Evolutionary conservation across 2,113 vertebrate genomes (phyloP).

Genomic region (Gallinago media): DNA sequence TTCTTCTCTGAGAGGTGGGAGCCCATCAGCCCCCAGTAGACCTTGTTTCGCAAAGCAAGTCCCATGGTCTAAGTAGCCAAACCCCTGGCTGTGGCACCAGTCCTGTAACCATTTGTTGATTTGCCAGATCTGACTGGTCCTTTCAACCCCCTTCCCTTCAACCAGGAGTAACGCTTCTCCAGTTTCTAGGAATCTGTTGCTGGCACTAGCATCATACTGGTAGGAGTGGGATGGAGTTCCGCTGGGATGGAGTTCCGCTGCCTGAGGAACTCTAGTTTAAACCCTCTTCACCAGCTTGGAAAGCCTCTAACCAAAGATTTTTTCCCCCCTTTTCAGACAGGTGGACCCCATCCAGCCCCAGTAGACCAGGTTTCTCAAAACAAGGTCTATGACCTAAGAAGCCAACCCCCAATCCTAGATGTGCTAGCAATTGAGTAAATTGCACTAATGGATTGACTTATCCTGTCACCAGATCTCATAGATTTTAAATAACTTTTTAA

Average conservation of each 20-base stretch:
- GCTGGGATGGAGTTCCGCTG: background rate
- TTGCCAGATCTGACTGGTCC: background rate
- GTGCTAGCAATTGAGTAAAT: background rate
- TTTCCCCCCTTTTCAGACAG: background rate
- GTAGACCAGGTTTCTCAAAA: background rate
- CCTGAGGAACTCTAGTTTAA: background rate
- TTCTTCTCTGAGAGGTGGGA: background rate
- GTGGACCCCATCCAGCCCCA: background rate
- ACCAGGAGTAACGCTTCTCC: background rate
- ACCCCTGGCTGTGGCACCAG: background rate
- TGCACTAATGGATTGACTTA: background rate
- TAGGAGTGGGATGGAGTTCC: background rate
- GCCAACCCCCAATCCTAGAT: background rate
- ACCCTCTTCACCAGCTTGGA: background rate
- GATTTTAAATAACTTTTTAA: background rate
- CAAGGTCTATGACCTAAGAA: background rate
- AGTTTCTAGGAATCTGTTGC: background rate
- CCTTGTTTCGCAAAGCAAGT: background rate
- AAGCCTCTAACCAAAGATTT: background rate
- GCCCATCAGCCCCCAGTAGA: background rate
- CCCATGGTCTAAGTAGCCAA: background rate
- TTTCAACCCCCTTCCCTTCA: background rate
- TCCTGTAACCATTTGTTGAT: background rate
- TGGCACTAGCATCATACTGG: background rate
- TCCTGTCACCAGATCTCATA: background rate